phyloP scores from a whole-genome alignment of 2,888 invertebrate species.

The Beris chalybata region DNA sequence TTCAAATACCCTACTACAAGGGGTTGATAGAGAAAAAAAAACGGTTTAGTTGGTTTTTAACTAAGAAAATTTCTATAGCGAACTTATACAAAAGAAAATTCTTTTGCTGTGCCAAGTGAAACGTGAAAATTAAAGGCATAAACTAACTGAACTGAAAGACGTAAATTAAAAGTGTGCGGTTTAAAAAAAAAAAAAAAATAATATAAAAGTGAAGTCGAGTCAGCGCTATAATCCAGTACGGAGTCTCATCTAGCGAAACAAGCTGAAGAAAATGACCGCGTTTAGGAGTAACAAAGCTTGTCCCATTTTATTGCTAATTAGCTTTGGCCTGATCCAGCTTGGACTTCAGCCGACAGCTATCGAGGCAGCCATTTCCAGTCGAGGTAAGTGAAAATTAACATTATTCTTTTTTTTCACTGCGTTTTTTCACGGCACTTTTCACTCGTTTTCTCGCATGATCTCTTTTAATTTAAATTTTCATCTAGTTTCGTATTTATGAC shows the following conservation, averaged over 20 bases:
- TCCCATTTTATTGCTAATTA: slow-evolving; percentile 55
- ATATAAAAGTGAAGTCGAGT: neutral
- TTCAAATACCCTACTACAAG: no score
- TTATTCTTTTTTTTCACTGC: neutral
- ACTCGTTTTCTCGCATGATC: neutral
- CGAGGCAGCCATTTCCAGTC: slow-evolving; percentile 54
- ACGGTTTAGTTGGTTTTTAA: neutral
- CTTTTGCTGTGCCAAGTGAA: neutral
- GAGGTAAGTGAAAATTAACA: slow-evolving; percentile 49
- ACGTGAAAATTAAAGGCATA: neutral
- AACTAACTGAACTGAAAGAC: neutral
- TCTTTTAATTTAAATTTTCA: no score
- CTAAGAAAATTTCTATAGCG: slow-evolving; percentile 36
- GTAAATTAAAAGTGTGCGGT: neutral
- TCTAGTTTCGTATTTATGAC: no score
- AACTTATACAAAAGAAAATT: slow-evolving; percentile 18
- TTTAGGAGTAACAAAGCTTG: slow-evolving; percentile 43
- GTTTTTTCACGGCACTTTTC: neutral
- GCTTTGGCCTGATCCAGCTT: slow-evolving; percentile 51
- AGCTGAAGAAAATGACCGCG: slow-evolving; percentile 24
- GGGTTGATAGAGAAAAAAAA: slow-evolving; percentile 18
- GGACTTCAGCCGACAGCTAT: slow-evolving; percentile 47
- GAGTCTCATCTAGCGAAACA: neutral
- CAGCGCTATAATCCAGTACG: neutral
- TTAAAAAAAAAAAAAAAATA: neutral